phyloP scores from a whole-genome alignment of 2,888 invertebrate species.

The Shargacucullia verbasci region DNA sequence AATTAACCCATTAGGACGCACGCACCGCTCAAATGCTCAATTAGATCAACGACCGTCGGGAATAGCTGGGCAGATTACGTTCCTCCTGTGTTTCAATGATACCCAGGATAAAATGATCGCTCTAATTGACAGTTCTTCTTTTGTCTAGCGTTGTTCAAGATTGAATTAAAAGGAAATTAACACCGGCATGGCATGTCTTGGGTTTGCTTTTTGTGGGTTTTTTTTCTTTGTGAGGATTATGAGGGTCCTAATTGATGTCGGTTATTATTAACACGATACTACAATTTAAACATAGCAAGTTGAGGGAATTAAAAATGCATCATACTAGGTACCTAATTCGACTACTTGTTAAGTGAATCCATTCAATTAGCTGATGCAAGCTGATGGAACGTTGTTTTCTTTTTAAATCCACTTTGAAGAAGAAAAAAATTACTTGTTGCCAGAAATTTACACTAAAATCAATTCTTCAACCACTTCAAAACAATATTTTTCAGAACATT shows the following conservation, averaged over 20 bases:
- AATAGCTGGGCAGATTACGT: constrained; percentile 79
- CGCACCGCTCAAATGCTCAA: constrained; percentile 87
- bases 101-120: constrained; percentile 69
- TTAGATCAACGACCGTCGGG: constrained; percentile 85
- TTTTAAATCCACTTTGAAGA: too few species aligned
- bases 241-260: constrained; percentile 35
- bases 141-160: constrained; percentile 54
- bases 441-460: too few species aligned
- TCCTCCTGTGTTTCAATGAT: constrained; percentile 74
- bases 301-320: too few species aligned
- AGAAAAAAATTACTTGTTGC: too few species aligned
- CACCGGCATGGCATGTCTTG: constrained; percentile 36
- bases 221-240: constrained; percentile 33
- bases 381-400: too few species aligned
- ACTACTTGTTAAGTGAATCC: neutral
- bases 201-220: constrained; percentile 39
- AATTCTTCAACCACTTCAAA: too few species aligned
- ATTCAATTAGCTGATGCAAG: too few species aligned
- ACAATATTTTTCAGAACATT: too few species aligned
- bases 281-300: too few species aligned
- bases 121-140: constrained; percentile 71
- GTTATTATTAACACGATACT: constrained; percentile 29
- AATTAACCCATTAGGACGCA: constrained; percentile 88
- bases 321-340: too few species aligned
- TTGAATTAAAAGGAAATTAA: constrained; percentile 52